Conservation (phyloP, 2,113 vertebrate species). For the Cathartes aura region DNA sequence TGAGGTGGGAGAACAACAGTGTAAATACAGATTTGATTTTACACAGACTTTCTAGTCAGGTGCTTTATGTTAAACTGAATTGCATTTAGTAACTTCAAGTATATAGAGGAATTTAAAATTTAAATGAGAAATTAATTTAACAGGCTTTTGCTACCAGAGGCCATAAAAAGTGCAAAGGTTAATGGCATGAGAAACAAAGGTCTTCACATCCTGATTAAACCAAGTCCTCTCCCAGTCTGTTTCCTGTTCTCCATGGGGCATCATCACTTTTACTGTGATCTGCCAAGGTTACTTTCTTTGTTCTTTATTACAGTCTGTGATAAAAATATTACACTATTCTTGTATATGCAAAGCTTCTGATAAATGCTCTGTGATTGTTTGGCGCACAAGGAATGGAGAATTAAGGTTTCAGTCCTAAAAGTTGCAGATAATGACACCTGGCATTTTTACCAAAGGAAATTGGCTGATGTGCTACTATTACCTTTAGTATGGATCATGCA, state of each 20-base stretch:
- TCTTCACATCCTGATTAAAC: slow-evolving; percentile 16
- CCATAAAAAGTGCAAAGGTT: neutral
- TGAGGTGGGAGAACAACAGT: neutral
- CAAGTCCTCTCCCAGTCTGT: neutral
- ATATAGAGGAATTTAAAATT: neutral
- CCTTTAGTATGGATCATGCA: neutral
- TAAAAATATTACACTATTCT: neutral
- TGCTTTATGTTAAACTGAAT: neutral
- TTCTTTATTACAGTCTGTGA: neutral
- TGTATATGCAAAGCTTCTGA: neutral
- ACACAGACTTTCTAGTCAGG: neutral
- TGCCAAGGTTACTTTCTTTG: neutral
- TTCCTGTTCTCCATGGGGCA: neutral
- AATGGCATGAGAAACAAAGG: slow-evolving; percentile 11
- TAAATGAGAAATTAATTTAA: neutral
- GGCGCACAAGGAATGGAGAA: neutral
- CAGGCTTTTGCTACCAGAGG: neutral
- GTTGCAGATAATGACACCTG: neutral
- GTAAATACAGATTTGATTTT: neutral
- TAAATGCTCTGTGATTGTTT: neutral
- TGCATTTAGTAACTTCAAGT: neutral
- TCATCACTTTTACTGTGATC: neutral
- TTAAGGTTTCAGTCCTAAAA: neutral
- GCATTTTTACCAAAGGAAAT: neutral
- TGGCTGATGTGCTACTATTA: neutral